Evolutionary conservation across 2,797 vertebrate genomes (phyloP).

Genomic region (Megaceryle alcyon): DNA sequence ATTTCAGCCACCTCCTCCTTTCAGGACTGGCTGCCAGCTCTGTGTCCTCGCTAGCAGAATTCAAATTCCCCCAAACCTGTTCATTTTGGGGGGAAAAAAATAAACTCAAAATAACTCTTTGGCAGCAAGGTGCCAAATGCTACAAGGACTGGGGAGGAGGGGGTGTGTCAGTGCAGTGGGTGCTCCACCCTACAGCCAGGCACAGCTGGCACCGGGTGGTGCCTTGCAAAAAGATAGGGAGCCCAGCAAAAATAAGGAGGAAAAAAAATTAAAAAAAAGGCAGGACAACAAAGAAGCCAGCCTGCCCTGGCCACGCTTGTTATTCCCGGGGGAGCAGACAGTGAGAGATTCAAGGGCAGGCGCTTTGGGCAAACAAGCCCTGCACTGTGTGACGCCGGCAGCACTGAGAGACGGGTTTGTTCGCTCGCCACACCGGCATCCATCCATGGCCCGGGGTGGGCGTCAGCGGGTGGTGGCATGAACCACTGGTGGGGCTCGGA

Average conservation of each 20-base stretch:
- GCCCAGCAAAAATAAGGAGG: neutral
- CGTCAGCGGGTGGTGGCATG: neutral
- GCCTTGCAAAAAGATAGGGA: conserved; percentile 61
- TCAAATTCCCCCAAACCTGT: neutral
- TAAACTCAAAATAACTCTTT: neutral
- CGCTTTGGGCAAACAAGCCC: conserved; percentile 61
- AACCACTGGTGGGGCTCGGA: rapidly evolving
- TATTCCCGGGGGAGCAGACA: conserved; percentile 53
- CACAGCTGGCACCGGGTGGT: conserved; percentile 74
- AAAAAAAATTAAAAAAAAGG: neutral
- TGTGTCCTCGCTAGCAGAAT: neutral
- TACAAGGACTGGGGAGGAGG: neutral
- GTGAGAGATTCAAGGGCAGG: conserved; percentile 71
- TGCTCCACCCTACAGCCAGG: neutral
- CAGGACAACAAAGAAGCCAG: conserved; percentile 46
- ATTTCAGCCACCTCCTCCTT: conserved; percentile 60
- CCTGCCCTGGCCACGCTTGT: conserved; percentile 65
- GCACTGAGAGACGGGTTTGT: conserved; percentile 60
- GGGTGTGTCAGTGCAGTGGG: neutral
- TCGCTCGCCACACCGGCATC: neutral
- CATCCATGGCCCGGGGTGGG: neutral
- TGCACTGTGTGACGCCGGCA: conserved; percentile 45
- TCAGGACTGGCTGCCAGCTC: neutral
- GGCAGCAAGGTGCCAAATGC: neutral
- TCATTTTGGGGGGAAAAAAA: neutral